A percentile compares a stretch with the other conserved stretches of the same genome.
Conservation (phyloP, 2,888 invertebrate species). For the Myopa tessellatipennis region DNA sequence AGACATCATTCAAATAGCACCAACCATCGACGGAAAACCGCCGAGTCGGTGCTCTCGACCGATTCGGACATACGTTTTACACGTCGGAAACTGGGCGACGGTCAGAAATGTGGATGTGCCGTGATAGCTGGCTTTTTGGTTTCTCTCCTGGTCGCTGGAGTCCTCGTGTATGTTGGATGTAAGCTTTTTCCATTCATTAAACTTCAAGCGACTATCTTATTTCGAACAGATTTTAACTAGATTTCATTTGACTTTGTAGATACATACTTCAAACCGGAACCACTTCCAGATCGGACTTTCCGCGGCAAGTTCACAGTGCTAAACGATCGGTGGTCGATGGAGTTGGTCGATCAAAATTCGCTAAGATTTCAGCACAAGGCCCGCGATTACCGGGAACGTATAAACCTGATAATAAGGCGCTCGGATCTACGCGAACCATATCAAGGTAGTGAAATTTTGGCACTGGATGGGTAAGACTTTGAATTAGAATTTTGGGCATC, state of each 20-base stretch:
- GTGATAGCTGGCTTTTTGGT: slow-evolving; percentile 86
- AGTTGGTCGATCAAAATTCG: slow-evolving; percentile 76
- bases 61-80: slow-evolving; percentile 92
- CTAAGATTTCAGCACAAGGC: slow-evolving; percentile 80
- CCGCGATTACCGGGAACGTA: slow-evolving; percentile 79
- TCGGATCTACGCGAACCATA: slow-evolving; percentile 82
- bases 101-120: slow-evolving; percentile 89
- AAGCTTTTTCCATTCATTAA: slow-evolving; percentile 60
- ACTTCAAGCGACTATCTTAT: neutral
- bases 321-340: slow-evolving; percentile 76
- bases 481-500: neutral
- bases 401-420: slow-evolving; percentile 79
- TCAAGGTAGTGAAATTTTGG: slow-evolving; percentile 82
- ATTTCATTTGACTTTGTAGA: slow-evolving; percentile 53
- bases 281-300: slow-evolving; percentile 83
- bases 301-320: slow-evolving; percentile 82
- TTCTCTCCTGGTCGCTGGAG: slow-evolving; percentile 79
- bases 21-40: slow-evolving; percentile 64
- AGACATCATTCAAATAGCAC: slow-evolving; percentile 49
- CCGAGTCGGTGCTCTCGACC: slow-evolving; percentile 85
- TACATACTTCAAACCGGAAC: slow-evolving; percentile 70
- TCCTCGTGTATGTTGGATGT: slow-evolving; percentile 75
- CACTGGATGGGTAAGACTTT: slow-evolving; percentile 81
- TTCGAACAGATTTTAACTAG: neutral
- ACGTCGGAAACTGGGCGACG: slow-evolving; percentile 83